Conservation (phyloP, 35 echinoderm and acorn worm species). For the Acanthaster planci region DNA sequence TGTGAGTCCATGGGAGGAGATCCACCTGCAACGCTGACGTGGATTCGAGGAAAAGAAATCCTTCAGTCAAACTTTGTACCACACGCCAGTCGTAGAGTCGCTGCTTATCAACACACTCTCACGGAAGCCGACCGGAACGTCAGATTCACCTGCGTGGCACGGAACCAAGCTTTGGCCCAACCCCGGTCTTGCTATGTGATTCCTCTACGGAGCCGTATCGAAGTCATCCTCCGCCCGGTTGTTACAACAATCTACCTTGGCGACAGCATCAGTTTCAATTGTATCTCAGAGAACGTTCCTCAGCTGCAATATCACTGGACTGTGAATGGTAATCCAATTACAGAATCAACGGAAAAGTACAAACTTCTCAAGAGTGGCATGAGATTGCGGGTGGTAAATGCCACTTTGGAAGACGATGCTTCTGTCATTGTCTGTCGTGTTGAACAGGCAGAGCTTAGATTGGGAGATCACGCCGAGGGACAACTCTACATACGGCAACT, state of each 20-base stretch:
- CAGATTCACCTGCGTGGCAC: slow-evolving; percentile 61
- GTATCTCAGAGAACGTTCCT: slow-evolving; percentile 60
- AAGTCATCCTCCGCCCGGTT: slow-evolving; percentile 45
- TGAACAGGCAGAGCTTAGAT: not conserved
- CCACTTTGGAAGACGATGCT: slow-evolving; percentile 3
- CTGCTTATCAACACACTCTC: slow-evolving; percentile 30
- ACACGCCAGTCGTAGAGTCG: not conserved
- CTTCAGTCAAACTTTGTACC: not conserved
- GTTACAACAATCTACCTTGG: slow-evolving; percentile 45
- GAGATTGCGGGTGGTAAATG: not conserved
- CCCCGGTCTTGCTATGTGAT: slow-evolving; percentile 67
- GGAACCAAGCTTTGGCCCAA: slow-evolving; percentile 57
- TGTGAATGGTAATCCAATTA: slow-evolving; percentile 54
- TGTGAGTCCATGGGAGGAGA: slow-evolving; percentile 73
- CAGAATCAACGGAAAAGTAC: slow-evolving; percentile 4
- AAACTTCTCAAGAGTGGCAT: not conserved
- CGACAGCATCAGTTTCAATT: slow-evolving; percentile 39
- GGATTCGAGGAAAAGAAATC: slow-evolving; percentile 54
- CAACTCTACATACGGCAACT: not conserved
- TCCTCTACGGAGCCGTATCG: slow-evolving; percentile 62
- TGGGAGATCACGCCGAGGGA: not conserved
- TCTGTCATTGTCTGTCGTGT: not conserved
- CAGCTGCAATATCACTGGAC: slow-evolving; percentile 59
- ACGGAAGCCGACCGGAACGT: slow-evolving; percentile 55
- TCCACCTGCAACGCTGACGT: slow-evolving; percentile 68